Conservation (phyloP, 2,888 invertebrate species). For the Thymelicus acteon region DNA sequence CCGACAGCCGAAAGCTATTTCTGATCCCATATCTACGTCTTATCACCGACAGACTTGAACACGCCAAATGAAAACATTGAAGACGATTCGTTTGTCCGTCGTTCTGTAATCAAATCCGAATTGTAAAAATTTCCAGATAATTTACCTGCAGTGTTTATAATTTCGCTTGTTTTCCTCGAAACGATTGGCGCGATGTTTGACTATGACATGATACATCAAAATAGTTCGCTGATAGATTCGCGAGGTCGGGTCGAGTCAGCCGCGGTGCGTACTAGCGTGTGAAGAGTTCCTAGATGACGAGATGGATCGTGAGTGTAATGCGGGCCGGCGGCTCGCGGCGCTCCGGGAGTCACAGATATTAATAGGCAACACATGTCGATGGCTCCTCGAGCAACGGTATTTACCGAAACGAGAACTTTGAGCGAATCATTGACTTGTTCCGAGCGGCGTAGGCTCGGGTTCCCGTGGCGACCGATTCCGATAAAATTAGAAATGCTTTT, state of each 20-base stretch:
- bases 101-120: constrained; percentile 4
- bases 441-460: constrained; percentile 46
- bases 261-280: no score
- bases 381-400: constrained; percentile 49
- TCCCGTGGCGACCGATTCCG: constrained; percentile 48
- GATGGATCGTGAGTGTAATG: no score
- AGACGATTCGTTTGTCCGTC: background rate
- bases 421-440: constrained; percentile 52
- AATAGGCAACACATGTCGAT: constrained; percentile 43
- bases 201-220: constrained; percentile 12
- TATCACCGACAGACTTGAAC: constrained; percentile 17
- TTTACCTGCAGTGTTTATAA: background rate
- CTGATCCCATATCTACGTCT: constrained; percentile 17
- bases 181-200: background rate
- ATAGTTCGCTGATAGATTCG: constrained; percentile 10
- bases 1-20: constrained; percentile 10
- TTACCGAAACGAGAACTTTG: constrained; percentile 58
- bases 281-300: background rate
- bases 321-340: background rate
- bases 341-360: constrained; percentile 48
- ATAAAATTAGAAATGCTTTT: constrained; percentile 76
- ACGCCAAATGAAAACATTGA: background rate
- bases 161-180: background rate
- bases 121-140: background rate
- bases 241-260: background rate